A percentile compares a stretch with the other conserved stretches of the same genome.
phyloP scores from a whole-genome alignment of 2,797 vertebrate species.

The Bradypodion ventrale region DNA sequence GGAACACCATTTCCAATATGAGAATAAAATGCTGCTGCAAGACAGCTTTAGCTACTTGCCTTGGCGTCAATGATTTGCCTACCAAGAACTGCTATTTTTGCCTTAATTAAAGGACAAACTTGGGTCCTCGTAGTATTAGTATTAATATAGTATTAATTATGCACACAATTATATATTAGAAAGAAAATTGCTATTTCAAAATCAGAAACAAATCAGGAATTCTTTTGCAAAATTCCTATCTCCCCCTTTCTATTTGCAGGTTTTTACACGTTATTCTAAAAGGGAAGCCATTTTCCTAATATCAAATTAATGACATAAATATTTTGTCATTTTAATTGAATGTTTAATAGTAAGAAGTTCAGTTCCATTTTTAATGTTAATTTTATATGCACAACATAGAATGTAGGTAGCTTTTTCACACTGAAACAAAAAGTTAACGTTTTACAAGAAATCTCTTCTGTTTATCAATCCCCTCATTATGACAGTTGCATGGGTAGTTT shows the following conservation, averaged over 20 bases:
- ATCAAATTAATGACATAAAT: conserved; percentile 49
- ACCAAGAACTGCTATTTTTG: conserved; percentile 82
- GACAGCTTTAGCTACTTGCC: rapidly evolving
- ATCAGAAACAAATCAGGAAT: conserved; percentile 85
- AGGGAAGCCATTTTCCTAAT: conserved; percentile 44
- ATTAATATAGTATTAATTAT: conserved; percentile 87
- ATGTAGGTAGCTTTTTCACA: conserved; percentile 1
- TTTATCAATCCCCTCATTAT: not conserved
- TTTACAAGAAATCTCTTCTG: conserved; percentile 43
- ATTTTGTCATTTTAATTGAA: conserved; percentile 52
- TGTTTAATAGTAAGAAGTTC: conserved; percentile 50
- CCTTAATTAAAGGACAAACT: conserved; percentile 95
- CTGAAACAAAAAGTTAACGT: conserved; percentile 36
- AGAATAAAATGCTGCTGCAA: conserved; percentile 30
- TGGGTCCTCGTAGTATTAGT: conserved; percentile 88
- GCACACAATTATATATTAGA: conserved; percentile 88
- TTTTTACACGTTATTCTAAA: conserved; percentile 67
- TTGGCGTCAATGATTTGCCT: conserved; percentile 82
- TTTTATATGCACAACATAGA: conserved; percentile 35
- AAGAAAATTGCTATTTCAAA: conserved; percentile 84
- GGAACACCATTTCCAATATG: not conserved
- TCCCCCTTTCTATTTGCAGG: conserved; percentile 48
- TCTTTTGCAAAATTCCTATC: conserved; percentile 65
- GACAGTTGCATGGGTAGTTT: not conserved
- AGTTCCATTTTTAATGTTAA: conserved; percentile 39